Evolutionary conservation across 2,888 invertebrate species (phyloP), one percentile per base, ranked within the genome.

Genomic region (Philaethria dido): DNA sequence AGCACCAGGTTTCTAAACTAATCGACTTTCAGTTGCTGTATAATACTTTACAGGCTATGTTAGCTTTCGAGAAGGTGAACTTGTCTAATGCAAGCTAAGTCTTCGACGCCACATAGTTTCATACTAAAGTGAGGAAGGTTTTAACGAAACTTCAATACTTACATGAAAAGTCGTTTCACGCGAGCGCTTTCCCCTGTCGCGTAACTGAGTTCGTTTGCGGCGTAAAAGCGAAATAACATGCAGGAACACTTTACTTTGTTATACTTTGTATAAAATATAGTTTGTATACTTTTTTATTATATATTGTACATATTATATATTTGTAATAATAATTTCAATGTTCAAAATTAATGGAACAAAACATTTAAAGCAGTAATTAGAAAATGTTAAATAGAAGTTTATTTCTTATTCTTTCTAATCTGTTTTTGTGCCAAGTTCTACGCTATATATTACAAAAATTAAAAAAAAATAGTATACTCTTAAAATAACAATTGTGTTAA

Each of bases 161-260:
- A 55, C 39, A 57, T n/a, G 55, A 42, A 57, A 57, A 57, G 22
- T 39, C 22, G 55, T 57, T 57, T 42, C 39, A 22, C n/a, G 39
- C 55, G 22, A 57, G 55, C 39, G 39, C 22, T 57, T 57, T 57
- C n/a, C 22, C 39, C 22, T 39, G 55, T 57, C 39, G 39, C 22
- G 20, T 22, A 20, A n/a, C 29, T 16, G 20, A 57, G 39, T 57
- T 42, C 55, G 11, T 57, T 57, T 39, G 39, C 9, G 39, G 20
- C 39, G 14, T 55, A 39, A 39, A 20, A 55, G 18, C 14, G 36
- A 55, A 55, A 55, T 9, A 20, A 36, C 55, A 20, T 36, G n/a
- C 25, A 29, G 9, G 16, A n/a, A 50, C 9, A 29, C n/a, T 16
- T 29, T 11, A 29, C 16, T 16, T 50, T 29, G 16, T 29, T 16